Percentiles rank a stretch among this genome's conserved stretches.
phyloP scores from a whole-genome alignment of 2,797 vertebrate species.

The Fundulus diaphanus region DNA sequence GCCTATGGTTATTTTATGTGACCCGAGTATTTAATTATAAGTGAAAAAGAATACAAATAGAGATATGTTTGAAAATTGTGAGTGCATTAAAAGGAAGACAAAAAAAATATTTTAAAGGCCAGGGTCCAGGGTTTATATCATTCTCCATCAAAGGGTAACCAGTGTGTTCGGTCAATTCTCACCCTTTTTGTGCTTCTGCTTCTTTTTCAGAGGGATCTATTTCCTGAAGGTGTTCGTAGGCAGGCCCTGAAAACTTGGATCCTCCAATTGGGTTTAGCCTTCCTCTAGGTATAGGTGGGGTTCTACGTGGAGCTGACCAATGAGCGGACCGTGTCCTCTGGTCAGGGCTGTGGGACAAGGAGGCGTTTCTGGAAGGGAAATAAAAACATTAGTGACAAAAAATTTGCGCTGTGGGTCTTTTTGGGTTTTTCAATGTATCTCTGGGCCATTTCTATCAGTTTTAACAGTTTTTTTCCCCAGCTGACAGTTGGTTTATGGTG shows the following conservation, averaged over 20 bases:
- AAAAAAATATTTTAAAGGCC: not conserved
- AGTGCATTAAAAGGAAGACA: not conserved
- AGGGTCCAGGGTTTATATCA: not conserved
- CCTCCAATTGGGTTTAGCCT: conserved; percentile 74
- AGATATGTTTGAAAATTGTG: not conserved
- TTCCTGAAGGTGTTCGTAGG: conserved; percentile 83
- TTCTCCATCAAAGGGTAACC: not conserved
- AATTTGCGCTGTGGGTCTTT: not conserved
- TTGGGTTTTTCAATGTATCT: not conserved
- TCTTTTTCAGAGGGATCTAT: conserved; percentile 74
- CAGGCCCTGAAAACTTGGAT: conserved; percentile 76
- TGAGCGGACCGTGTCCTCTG: conserved; percentile 61
- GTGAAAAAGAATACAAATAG: not conserved
- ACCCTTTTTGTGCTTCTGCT: conserved; percentile 70
- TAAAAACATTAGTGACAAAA: not conserved
- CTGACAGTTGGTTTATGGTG: too few relatives aligned
- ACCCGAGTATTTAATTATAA: not conserved
- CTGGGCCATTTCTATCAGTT: not conserved
- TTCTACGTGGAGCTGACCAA: conserved; percentile 69
- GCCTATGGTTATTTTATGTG: not conserved
- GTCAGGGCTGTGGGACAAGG: conserved; percentile 66
- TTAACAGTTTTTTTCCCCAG: not conserved
- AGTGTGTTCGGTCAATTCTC: conserved; percentile 6
- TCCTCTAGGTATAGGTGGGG: conserved; percentile 73
- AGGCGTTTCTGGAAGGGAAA: conserved; percentile 56